Evolutionary conservation across 2,113 vertebrate species (phyloP), one percentile per base, ranked within the genome.

Genomic region (Apeltes quadracus): DNA sequence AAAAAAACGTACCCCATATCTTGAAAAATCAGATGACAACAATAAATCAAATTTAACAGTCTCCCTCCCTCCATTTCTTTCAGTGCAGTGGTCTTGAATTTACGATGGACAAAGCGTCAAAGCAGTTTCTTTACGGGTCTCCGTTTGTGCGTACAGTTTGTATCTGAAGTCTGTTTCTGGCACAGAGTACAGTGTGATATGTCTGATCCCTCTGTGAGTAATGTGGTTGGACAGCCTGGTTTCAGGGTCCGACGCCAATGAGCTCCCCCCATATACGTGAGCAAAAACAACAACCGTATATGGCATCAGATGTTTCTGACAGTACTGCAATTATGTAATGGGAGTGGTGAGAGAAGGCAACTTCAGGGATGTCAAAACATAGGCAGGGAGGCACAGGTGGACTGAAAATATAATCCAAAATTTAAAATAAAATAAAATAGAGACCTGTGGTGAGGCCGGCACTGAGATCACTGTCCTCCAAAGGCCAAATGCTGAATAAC

Each of bases 391-490:
- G 61, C 64, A 65, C 51, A 59, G 34, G 18, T 34, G 5, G 32
- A 34, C 32, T 6, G 32, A 34, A 7, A 34, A 7, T 7, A 6
- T 32, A 32, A 32, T n/a, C n/a, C 3, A 32, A 3, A 32, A 32
- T 32, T 32, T 32, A 34, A 34, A 34, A 29, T 29, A 29, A 29
- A 29, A 38, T 1, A 43, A 36, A 72, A 71, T 27, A 55, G 54
- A 75, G 55, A 58, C 39, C 27, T 34, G 25, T 34, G 53, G 23
- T 77, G 66, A 65, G 72, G 67, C 65, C 39, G n/a, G 39, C 53
- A 23, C 13, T 67, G 50, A 81, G 41, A 55, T 72, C 58, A 67
- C 81, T 72, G 79, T 20, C 74, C 59, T 53, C 74, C 48, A 20
- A 0, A 59, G 69, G 88, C 23, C 43, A 77, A 66, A 51, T 20